Base-by-base conservation (phyloP, 1,140 invertebrate genomes). In the Drosophila quadrilineata region DNA sequence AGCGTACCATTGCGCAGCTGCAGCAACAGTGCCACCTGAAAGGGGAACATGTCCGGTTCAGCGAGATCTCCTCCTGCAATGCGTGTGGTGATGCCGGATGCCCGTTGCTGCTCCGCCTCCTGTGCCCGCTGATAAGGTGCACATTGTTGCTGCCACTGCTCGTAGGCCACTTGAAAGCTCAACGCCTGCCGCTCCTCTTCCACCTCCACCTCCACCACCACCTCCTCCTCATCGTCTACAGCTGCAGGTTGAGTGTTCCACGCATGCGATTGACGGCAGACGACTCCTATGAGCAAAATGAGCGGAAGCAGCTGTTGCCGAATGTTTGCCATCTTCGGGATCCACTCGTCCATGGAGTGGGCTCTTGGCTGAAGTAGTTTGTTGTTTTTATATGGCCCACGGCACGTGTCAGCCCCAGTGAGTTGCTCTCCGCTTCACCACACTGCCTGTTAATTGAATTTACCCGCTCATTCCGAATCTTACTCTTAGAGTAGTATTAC, bases 41-140 rank as follows among this genome's bases (percentile, higher is more conserved):
- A 89, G 0, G 91, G 91, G 33, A 88, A 90, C 67, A 87, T 86
- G 48, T 86, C 77, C 6, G 69, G 31, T 17, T 64, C 49, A 4
- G 90, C 90, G 63, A 74, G 57, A 2, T 85, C 56, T 1, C 91
- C 91, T 8, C 85, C 84, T 8, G 89, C 84, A 6, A 90, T 87
- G 59, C 87, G 86, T 21, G 70, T 74, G 38, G 26, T 56, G 1
- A 80, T 10, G 0, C 35, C 6, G 2, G 36, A 16, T 1, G 19
- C 12, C 2, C 0, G 19, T 36, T 10, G 45, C 31, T 21, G 24
- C 3, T 29, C 9, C 9, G 41, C 12, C 9, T 29, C 24, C 2
- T 46, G 21, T n/a, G n/a, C n/a, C 48, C 5, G 6, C 22, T 65
- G 36, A 9, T 75, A 80, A 10, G 66, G 53, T 16, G 54, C 43